Percentiles rank a stretch among this genome's conserved stretches.
Conservation (phyloP, 2,113 vertebrate genomes). For the Mystacornis crossleyi region DNA sequence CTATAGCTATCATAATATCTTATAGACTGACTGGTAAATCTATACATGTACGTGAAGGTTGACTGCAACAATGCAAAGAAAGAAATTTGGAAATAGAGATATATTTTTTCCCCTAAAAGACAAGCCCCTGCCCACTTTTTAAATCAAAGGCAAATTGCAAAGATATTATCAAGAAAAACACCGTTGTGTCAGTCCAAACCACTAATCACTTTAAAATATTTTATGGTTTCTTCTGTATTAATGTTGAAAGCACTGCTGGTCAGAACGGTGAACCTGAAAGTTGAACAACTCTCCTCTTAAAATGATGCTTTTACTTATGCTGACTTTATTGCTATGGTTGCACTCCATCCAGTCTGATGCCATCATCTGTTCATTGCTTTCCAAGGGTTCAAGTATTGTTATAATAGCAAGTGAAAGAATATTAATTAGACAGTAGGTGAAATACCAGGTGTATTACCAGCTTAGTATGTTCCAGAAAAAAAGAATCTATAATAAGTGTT, state of each 20-base stretch:
- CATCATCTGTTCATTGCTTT: neutral
- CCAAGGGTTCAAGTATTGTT: neutral
- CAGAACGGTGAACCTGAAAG: neutral
- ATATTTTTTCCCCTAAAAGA: neutral
- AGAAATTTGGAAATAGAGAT: neutral
- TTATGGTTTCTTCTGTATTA: neutral
- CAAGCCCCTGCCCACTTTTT: neutral
- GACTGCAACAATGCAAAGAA: neutral
- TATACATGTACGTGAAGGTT: neutral
- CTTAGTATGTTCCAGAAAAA: neutral
- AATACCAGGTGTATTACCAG: neutral
- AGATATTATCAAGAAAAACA: neutral
- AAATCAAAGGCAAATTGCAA: neutral
- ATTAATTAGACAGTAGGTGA: neutral
- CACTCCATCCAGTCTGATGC: neutral
- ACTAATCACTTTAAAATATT: neutral
- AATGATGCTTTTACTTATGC: neutral
- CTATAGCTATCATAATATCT: neutral
- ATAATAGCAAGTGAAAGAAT: neutral
- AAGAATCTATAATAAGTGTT: neutral
- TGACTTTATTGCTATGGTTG: neutral
- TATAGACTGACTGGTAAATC: neutral
- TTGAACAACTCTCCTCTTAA: neutral
- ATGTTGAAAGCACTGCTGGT: neutral
- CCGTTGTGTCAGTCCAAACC: neutral